Conservation (phyloP, 2,113 vertebrate genomes). For the Lophochroa leadbeateri region DNA sequence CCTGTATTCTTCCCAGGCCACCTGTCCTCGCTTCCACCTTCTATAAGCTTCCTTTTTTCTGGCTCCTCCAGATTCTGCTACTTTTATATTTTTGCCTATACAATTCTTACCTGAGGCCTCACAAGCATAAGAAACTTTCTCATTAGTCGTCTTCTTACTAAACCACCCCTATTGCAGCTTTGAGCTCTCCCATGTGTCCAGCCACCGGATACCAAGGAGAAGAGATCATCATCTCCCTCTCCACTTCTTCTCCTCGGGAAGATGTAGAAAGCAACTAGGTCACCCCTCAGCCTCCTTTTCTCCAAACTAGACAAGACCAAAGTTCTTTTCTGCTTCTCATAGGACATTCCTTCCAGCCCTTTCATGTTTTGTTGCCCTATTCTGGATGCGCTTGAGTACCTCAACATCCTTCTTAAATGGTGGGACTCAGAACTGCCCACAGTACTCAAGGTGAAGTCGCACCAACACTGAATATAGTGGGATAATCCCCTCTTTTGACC, state of each 20-base stretch:
- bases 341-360: neutral
- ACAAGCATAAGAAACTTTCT: neutral
- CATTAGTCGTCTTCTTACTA: neutral
- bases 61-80: neutral
- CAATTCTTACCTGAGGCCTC: neutral
- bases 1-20: neutral
- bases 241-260: neutral
- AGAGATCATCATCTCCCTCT: neutral
- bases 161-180: neutral
- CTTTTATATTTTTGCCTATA: neutral
- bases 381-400: neutral
- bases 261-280: neutral
- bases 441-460: neutral
- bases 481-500: neutral
- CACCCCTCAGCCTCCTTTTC: rapidly evolving
- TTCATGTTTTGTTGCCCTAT: neutral
- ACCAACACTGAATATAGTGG: rapidly evolving
- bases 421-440: neutral
- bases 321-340: neutral
- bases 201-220: neutral
- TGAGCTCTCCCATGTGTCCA: neutral
- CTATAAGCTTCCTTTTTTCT: neutral
- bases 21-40: neutral
- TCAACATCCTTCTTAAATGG: neutral
- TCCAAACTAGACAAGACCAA: neutral